Conservation (phyloP, 37 sponge, comb jelly and placozoan species). For the Spongia lamella region DNA sequence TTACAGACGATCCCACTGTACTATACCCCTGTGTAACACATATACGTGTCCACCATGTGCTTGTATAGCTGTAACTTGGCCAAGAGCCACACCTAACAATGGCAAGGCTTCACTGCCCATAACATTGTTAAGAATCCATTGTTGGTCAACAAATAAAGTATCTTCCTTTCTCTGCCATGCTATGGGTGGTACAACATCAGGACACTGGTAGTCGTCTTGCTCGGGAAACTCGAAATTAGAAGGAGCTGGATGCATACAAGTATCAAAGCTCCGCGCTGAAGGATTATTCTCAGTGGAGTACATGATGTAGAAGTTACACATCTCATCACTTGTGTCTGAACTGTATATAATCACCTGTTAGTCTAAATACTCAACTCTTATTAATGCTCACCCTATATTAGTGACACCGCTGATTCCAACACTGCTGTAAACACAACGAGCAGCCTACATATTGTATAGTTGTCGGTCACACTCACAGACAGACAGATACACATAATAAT, state of each 20-base stretch:
- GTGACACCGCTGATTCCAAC: neutral
- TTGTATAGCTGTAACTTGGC: slow-evolving; percentile 71
- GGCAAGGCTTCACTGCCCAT: neutral
- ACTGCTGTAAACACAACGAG: slow-evolving; percentile 54
- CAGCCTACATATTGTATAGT: slow-evolving; percentile 68
- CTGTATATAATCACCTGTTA: slow-evolving; percentile 19
- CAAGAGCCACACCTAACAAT: slow-evolving; percentile 32
- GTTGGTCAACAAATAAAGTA: neutral
- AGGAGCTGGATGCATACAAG: slow-evolving; percentile 31
- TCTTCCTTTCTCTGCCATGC: slow-evolving; percentile 40
- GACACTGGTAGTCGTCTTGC: slow-evolving; percentile 22
- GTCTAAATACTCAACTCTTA: slow-evolving; percentile 5
- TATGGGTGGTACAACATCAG: slow-evolving; percentile 27
- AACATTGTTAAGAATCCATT: slow-evolving; percentile 13
- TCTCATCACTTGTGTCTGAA: slow-evolving; percentile 74
- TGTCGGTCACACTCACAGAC: too few species aligned
- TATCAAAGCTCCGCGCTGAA: neutral
- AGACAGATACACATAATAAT: neutral
- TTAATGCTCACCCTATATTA: slow-evolving; percentile 57
- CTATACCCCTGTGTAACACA: slow-evolving; percentile 66
- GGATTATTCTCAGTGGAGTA: slow-evolving; percentile 67
- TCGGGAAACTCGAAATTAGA: slow-evolving; percentile 23
- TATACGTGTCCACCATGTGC: slow-evolving; percentile 48
- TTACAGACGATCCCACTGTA: slow-evolving; percentile 64
- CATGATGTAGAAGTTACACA: slow-evolving; percentile 99